Evolutionary conservation across 2,888 invertebrate genomes (phyloP), one percentile per base, ranked within the genome.

Genomic region (Sturmia bella): DNA sequence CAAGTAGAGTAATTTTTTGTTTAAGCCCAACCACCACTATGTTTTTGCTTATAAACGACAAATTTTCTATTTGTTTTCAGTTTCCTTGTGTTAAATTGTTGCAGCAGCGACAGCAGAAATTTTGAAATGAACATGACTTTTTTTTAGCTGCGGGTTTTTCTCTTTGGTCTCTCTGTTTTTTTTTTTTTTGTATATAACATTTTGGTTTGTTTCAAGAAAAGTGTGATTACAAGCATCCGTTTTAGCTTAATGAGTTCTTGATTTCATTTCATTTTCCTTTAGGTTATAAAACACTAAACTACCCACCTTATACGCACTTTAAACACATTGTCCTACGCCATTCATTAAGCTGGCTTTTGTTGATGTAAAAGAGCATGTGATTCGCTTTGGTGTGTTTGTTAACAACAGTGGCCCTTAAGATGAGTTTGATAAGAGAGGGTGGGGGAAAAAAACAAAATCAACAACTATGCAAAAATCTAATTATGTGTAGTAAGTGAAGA

Each of bases 211-310:
- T 66, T 45, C 66, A 66, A 66, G 64, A 74, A 88, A 88, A 89
- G 88, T 88, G 88, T 88, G 88, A 89, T 89, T 89, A 75, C 82
- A 82, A 75, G 88, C 88, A 89, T 89, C 88, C 88, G 88, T 87
- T 84, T 81, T 87, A 87, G 87, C 88, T 88, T 89, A 89, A 89
- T 89, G 88, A 89, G 88, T 89, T 89, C 88, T 89, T 89, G 89
- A 88, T 89, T 89, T 88, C 87, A 89, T 89, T 88, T 87, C 86
- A 88, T 88, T 88, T 84, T 79, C 82, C 75, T 82, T 84, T 80
- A 70, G 77, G 74, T 73, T 76, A 66, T 54, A 77, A 64, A 66
- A 68, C 68, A 50, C 37, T 50, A 63, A 64, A 56, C 68, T 61
- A 63, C 54, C 73, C 78, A 75, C 72, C 79, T 75, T 63, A 66